Base-by-base conservation (phyloP, 2,888 invertebrate genomes). In the Hydraecia micacea region DNA sequence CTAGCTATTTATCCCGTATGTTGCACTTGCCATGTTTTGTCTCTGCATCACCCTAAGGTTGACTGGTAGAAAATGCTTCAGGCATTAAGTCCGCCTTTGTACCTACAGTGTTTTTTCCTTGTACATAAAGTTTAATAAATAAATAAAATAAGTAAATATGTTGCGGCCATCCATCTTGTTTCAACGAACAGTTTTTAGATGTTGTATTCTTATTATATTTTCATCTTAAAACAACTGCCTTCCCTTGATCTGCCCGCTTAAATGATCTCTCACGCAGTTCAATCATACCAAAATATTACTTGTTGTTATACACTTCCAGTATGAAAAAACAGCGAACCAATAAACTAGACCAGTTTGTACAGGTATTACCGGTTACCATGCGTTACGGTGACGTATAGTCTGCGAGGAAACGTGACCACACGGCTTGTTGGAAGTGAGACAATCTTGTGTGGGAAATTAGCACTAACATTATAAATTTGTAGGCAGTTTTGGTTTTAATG, bases 281-380 rank as follows among this genome's bases (percentile, higher is more conserved):
- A 67, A 60, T 77, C 49, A 62, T n/a, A 32, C 2, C 8, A 60
- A 39, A 55, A 77, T 60, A 2, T 32, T 18, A 68, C 49, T 67
- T 49, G 76, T 67, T 49, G 55, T 25, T 49, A 46, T 15, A 77
- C 32, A 42, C 49, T 42, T 32, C n/a, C 11, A 58, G 65, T n/a
- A 36, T 15, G 18, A 72, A 66, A 70, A 58, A 72, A 42, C 32
- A 0, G 49, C 32, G 13, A 36, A 28, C 60, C 46, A 36, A 77
- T 83, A 69, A 73, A 25, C 18, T 52, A 28, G 46, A 68, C 80
- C 74, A 55, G 80, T 77, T 74, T n/a, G 13, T 65, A 62, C 83
- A 55, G 80, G 76, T 78, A 72, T 77, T 69, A 76, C 84, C 74
- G 66, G 84, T 77, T 82, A 36, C n/a, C 74, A 28, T 62, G 62